A percentile compares a stretch with the other conserved stretches of the same genome.
These are phyloP conservation scores for Drosophila nr. fundita DNA, from an alignment of 2,888 invertebrate species.

Conservation along the genomic window DNA sequence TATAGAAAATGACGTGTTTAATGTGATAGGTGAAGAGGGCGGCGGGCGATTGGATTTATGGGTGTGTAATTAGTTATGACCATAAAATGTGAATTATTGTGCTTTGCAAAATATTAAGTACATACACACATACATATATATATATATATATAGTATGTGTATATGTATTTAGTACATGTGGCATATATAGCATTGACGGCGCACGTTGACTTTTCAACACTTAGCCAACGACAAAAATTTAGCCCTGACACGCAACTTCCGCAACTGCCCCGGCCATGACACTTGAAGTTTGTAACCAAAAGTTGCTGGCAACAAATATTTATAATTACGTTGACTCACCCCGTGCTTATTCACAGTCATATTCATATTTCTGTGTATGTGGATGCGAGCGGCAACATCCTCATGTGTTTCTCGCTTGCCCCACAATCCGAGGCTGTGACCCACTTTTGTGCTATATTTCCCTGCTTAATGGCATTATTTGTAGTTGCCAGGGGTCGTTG, in stretches of 20 bases:
- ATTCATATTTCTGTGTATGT: constrained; percentile 8
- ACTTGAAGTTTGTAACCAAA: constrained; percentile 40
- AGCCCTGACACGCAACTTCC: constrained; percentile 77
- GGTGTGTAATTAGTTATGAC: constrained; percentile 64
- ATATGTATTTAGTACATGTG: not conserved
- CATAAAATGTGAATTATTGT: constrained; percentile 59
- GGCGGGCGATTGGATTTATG: constrained; percentile 47
- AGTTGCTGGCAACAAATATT: constrained; percentile 58
- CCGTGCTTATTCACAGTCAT: not conserved
- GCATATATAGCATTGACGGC: constrained; percentile 27
- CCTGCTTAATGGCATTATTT: constrained; percentile 70
- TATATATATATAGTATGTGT: not conserved
- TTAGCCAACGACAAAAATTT: constrained; percentile 61
- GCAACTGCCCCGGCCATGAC: constrained; percentile 43
- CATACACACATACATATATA: not conserved
- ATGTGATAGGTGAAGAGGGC: constrained; percentile 20
- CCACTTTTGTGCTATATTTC: constrained; percentile 74
- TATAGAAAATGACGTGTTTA: constrained; percentile 34
- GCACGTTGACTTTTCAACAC: constrained; percentile 69
- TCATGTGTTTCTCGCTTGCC: constrained; percentile 17
- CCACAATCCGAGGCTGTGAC: constrained; percentile 71
- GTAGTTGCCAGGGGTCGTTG: constrained; percentile 42
- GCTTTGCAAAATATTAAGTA: constrained; percentile 16
- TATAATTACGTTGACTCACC: constrained; percentile 60
- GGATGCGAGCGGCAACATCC: constrained; percentile 18